Evolutionary conservation across 2,113 vertebrate genomes (phyloP), one percentile per base, ranked within the genome.

Genomic region (Nannospalax galili): DNA sequence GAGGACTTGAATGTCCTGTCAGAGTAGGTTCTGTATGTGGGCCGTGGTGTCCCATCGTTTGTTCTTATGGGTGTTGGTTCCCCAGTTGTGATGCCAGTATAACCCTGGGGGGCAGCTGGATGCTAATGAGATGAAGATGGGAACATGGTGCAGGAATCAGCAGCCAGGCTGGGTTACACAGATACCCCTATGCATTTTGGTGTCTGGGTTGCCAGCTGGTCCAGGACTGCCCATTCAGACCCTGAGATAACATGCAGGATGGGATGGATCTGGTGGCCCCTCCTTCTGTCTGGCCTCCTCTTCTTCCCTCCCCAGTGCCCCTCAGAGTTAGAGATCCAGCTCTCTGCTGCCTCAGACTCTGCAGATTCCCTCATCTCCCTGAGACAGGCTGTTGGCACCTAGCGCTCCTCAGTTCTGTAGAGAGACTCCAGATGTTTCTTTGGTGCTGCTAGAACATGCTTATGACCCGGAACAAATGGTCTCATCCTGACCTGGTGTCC

Each of bases 131-230:
- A 6, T 45, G 69, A 82, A 37, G 69, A 30, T 1, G 7, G 5
- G 48, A 12, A 0, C 84, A 48, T 22, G 8, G 48, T 20, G 26
- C 42, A 84, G 72, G 75, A 16, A 10, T 67, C 19, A 64, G 48
- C 20, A 32, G 62, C 67, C 24, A 1, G n/a, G 32, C 62, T 14
- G 35, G 45, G 30, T 37, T 56, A n/a, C 22, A 56, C 56, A 28
- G 32, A 32, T 10, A 17, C 28, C 32, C 1, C 0, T 0, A 52
- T 20, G 15, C 10, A 4, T 7, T 48, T 22, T 32, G 65, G 19
- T 48, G 77, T 72, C 65, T 10, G 30, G 2, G 0, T 87, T 67
- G 40, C 24, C 11, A 0, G 40, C 80, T 82, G 77, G 64, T 28
- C 45, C 12, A 1, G 67, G 32, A 37, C 60, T 67, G 30, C 12